Base-by-base conservation (phyloP, 37 sponge, comb jelly and placozoan species). In the Amphimedon queenslandica region DNA sequence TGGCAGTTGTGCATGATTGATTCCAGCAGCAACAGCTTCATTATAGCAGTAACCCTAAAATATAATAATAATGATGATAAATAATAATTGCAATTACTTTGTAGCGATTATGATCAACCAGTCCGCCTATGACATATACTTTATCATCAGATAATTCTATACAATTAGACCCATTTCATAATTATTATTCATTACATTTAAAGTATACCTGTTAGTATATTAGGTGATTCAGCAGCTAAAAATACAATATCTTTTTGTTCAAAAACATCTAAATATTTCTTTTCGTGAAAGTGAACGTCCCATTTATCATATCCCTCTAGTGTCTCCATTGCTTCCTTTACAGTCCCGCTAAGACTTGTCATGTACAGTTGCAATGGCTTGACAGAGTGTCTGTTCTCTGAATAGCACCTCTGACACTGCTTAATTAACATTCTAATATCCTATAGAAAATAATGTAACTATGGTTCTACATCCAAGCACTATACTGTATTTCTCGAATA, bases 101-200 rank as follows among this genome's bases (percentile, higher is more conserved):
- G 80, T 95, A 84, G 42, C 85, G 90, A 64, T 95, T 95, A 56
- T 95, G 96, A 43, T 95, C 96, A 57, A 95, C 90, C 28, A 95
- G 69, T 3, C 94, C 96, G 57, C 96, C 96, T 39, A 95, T 95
- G 23, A 95, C 57, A 65, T 95, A 95, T 6, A 63, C 86, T 65
- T 87, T 92, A 13, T 23, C 42, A 2, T 86, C 66, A 20, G 80
- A 90, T 23, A 95, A 51, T 20, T 88, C 90, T 90, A 47, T 92
- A 31, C 35, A 66, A 35, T 32, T 3, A 5, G 43, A 18, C 31
- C 29, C 21, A 4, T 3, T n/a, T 25, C 51, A 29, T 32, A 37
- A 13, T 42, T 24, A 28, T n/a, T 31, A 38, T 41, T 67, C 33
- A 28, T 21, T 28, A 63, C 23, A 35, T 16, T 20, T 55, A 0